phyloP scores from a whole-genome alignment of 2,888 invertebrate genomes.

The Phlogophora meticulosa region DNA sequence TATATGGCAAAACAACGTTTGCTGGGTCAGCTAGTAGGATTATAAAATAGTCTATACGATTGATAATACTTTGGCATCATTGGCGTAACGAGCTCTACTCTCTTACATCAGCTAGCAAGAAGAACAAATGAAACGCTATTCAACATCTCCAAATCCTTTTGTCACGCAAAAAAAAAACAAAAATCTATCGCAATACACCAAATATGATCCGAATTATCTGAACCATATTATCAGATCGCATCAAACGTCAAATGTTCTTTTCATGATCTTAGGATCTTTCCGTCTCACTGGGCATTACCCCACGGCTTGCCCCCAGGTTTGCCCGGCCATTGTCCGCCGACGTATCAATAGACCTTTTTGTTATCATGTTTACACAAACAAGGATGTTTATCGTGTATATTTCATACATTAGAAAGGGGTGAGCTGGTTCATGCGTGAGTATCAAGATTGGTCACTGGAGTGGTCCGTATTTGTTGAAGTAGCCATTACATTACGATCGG shows the following conservation, averaged over 20 bases:
- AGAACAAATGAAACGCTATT: no score
- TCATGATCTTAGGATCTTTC: constrained; percentile 63
- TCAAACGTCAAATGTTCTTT: constrained; percentile 62
- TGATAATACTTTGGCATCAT: no score
- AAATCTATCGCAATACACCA: background rate
- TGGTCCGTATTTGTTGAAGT: constrained; percentile 28
- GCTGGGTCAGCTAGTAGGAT: no score
- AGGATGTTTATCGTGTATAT: constrained; percentile 63
- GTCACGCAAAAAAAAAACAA: constrained; percentile 31
- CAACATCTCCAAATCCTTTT: background rate
- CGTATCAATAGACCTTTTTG: constrained; percentile 71
- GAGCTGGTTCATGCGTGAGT: constrained; percentile 40
- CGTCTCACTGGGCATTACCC: constrained; percentile 55
- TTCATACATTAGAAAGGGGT: constrained; percentile 54
- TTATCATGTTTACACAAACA: constrained; percentile 66
- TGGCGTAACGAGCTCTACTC: no score
- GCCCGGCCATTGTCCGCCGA: constrained; percentile 60
- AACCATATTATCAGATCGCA: constrained; percentile 51
- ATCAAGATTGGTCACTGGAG: constrained; percentile 50
- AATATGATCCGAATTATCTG: constrained; percentile 47
- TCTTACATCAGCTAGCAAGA: no score
- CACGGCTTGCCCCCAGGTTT: constrained; percentile 44
- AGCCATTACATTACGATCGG: constrained; percentile 22
- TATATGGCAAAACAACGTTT: no score
- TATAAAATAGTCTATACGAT: no score